phyloP scores from a whole-genome alignment of 2,797 vertebrate species.

The Alfaro cultratus region DNA sequence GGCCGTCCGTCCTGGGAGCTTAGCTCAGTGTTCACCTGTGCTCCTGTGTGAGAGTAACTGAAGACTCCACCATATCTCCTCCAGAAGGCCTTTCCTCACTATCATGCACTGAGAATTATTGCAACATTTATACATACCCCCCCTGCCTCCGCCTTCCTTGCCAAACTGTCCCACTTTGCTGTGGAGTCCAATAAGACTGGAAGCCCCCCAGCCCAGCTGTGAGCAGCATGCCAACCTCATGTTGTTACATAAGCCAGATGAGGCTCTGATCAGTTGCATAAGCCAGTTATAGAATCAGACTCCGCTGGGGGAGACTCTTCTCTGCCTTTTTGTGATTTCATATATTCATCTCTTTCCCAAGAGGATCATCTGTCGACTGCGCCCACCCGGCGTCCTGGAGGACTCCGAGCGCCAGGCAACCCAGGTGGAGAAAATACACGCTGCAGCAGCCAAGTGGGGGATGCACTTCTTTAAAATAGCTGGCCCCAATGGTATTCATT shows the following conservation, averaged over 20 bases:
- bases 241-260: constrained; percentile 68
- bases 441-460: constrained; percentile 21
- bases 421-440: constrained; percentile 56
- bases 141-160: too few species aligned
- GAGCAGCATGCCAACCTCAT: constrained; percentile 60
- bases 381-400: constrained; percentile 6
- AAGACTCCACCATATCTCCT: background rate
- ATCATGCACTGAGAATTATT: background rate
- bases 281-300: constrained; percentile 56
- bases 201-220: constrained; percentile 50
- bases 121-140: background rate
- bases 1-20: background rate
- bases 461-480: constrained; percentile 11
- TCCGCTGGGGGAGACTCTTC: constrained; percentile 34
- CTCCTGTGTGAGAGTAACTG: background rate
- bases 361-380: constrained; percentile 17
- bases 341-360: constrained; percentile 20
- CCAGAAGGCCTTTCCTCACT: background rate
- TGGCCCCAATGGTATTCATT: constrained; percentile 63
- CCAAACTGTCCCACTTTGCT: constrained; percentile 29
- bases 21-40: background rate
- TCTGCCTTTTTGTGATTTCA: constrained; percentile 18
- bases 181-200: constrained; percentile 29
- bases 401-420: constrained; percentile 54
- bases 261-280: constrained; percentile 62